Evolutionary conservation across 2,113 vertebrate species (phyloP).

Genomic region (Azemiops feae): DNA sequence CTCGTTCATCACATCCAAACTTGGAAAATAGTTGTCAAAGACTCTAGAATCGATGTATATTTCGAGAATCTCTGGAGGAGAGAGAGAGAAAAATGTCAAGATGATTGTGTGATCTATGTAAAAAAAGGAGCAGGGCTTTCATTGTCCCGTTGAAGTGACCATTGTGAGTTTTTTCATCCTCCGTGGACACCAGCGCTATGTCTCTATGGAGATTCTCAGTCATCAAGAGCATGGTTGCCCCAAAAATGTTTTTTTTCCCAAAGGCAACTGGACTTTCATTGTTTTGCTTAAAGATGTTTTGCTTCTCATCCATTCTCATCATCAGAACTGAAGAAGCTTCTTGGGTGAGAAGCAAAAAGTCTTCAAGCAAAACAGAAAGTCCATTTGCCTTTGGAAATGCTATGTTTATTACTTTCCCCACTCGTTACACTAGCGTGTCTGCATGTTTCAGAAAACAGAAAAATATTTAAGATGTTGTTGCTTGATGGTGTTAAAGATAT

Average conservation of each 20-base stretch:
- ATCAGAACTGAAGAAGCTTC: too few relatives aligned
- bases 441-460: not conserved
- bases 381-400: too few relatives aligned
- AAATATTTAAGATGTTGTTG: not conserved
- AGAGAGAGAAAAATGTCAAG: not conserved
- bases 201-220: not conserved
- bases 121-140: not conserved
- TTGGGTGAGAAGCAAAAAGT: too few relatives aligned
- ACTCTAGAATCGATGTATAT: not conserved
- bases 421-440: not conserved
- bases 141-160: not conserved
- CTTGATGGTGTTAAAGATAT: too few relatives aligned
- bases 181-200: not conserved
- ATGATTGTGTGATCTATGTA: not conserved
- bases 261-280: too few relatives aligned
- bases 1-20: not conserved
- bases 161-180: not conserved
- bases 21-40: not conserved
- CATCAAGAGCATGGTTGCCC: too few relatives aligned
- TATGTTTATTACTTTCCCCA: not conserved
- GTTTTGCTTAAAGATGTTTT: too few relatives aligned
- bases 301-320: too few relatives aligned
- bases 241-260: too few relatives aligned
- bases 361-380: too few relatives aligned
- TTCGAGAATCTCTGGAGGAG: not conserved